phyloP scores from a whole-genome alignment of 1,140 invertebrate genomes.

The Pemphigus obesinymphae region DNA sequence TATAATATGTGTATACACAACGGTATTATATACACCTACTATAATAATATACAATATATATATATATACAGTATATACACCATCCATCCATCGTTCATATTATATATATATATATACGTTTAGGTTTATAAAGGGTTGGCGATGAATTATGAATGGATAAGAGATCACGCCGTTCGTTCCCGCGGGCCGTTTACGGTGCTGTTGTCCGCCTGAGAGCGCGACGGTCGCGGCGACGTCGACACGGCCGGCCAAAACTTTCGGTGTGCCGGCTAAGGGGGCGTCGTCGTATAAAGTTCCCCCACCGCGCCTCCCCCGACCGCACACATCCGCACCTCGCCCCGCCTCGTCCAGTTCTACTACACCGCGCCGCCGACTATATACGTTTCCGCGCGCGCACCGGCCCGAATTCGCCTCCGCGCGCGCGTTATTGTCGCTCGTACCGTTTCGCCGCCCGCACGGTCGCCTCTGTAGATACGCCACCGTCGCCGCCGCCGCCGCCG shows the following conservation, averaged over 20 bases:
- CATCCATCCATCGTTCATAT: too few species aligned
- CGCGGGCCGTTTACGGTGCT: neutral
- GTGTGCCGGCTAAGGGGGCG: constrained; percentile 1
- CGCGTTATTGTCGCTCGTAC: constrained; percentile 6
- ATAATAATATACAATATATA: too few species aligned
- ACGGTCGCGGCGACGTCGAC: too few species aligned
- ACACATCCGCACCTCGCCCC: neutral
- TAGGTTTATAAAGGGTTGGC: neutral
- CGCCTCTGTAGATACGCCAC: neutral
- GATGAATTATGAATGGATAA: neutral
- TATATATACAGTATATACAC: too few species aligned
- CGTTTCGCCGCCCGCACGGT: neutral
- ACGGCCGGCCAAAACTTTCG: neutral
- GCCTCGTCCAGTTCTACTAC: too few species aligned
- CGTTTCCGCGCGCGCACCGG: neutral
- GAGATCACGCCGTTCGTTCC: neutral
- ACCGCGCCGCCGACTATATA: too few species aligned
- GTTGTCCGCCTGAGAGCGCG: constrained; percentile 17
- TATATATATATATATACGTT: too few species aligned
- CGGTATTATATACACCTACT: too few species aligned
- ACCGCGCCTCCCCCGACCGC: neutral
- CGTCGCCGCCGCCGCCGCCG: neutral
- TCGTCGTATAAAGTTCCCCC: neutral
- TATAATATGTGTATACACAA: too few species aligned
- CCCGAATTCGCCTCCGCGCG: neutral